Evolutionary conservation across 2,113 vertebrate species (phyloP).

Genomic region (Lynx canadensis): DNA sequence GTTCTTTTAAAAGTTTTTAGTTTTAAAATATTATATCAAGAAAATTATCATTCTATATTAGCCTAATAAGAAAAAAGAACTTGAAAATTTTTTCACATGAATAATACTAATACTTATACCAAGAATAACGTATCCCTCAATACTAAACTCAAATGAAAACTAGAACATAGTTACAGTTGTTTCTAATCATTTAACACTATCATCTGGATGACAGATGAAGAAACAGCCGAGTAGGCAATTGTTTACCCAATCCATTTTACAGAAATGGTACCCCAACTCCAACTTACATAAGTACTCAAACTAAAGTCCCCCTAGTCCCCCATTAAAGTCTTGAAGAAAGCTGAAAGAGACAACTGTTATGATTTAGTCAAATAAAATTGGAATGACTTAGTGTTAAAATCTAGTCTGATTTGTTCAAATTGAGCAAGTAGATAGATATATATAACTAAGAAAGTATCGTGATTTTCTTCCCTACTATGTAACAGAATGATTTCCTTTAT

Average conservation of each 20-base stretch:
- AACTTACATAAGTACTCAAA: neutral
- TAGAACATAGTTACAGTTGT: neutral
- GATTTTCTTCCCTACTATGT: conserved; percentile 55
- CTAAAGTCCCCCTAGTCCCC: neutral
- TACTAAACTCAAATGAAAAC: neutral
- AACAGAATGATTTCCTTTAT: conserved; percentile 58
- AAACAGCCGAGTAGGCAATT: neutral
- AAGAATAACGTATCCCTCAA: conserved; percentile 48
- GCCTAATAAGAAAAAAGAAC: neutral
- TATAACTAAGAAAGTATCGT: conserved; percentile 6
- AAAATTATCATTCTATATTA: neutral
- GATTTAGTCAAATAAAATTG: neutral
- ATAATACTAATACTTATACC: neutral
- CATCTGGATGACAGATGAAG: neutral
- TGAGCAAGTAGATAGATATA: conserved; percentile 17
- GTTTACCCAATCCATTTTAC: neutral
- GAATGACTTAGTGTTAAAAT: conserved; percentile 10
- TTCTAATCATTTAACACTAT: conserved; percentile 36
- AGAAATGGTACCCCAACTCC: neutral
- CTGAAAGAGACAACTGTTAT: neutral
- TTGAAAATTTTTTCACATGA: neutral
- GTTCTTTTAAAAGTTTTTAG: neutral
- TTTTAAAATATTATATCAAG: neutral
- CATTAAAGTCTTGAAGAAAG: neutral
- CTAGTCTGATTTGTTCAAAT: neutral